Base-by-base conservation (phyloP, 2,797 vertebrate genomes). In the Hippoglossus hippoglossus region DNA sequence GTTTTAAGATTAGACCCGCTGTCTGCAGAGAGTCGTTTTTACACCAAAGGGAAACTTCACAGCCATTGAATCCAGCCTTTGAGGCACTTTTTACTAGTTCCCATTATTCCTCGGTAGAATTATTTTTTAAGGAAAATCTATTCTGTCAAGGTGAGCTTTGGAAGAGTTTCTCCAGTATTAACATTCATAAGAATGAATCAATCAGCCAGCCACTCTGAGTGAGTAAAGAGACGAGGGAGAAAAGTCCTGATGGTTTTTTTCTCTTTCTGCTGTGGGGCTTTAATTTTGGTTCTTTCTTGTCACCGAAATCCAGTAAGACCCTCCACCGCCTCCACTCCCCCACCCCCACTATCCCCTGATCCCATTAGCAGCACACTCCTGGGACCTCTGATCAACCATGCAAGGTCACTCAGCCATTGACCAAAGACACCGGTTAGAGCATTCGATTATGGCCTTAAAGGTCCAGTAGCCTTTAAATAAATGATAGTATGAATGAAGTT, bases 381-480 rank as follows among this genome's bases (percentile, higher is more conserved):
- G 57, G 71, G 79, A 84, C 71, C 58, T 73, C 66, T 44, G 57
- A 79, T 79, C 71, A 84, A 58, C 70, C 69, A 71, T 49, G 73
- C 75, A 80, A 88, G 83, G 82, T 87, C 84, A 77, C 56, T 12
- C 54, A 82, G 75, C 71, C 73, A 81, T 13, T 46, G 81, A 74
- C 70, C 63, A 71, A 75, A 87, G 75, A 75, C 63, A 47, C 18
- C 2, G 22, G 65, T 67, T 69, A 34, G 57, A 73, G 18, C 25
- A 31, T 61, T 67, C 1, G 0, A 63, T 69, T 75, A 34, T 25
- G 54, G 52, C 53, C 24, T 31, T 25, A 21, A 55, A 57, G 41
- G 67, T 73, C 31, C 2, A 19, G 46, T 5, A 53, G 28, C 16
- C 46, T 58, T 61, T 4, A 55, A 39, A 41, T 55, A n/a, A 55